Evolutionary conservation across 2,797 vertebrate genomes (phyloP).

Genomic region (Megaceryle alcyon): DNA sequence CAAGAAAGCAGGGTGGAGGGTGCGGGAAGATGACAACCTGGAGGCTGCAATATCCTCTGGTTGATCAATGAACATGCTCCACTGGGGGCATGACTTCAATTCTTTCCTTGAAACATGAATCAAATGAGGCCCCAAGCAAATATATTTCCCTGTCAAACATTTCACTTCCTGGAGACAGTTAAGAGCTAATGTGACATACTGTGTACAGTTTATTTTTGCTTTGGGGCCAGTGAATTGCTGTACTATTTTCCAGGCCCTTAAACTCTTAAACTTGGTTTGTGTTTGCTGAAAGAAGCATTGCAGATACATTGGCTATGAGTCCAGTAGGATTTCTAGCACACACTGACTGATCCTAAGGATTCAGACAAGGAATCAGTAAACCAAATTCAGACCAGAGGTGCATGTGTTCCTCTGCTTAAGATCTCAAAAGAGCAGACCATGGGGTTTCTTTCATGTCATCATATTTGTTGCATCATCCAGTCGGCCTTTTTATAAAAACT

Average conservation of each 20-base stretch:
- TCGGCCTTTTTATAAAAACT: neutral
- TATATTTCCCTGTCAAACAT: constrained; percentile 61
- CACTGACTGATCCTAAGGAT: neutral
- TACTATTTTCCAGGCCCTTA: constrained; percentile 33
- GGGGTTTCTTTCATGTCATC: neutral
- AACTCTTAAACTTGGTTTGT: constrained; percentile 21
- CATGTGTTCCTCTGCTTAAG: neutral
- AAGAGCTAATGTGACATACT: constrained; percentile 40
- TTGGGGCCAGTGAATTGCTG: neutral
- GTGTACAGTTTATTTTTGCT: neutral
- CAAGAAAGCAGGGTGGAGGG: neutral
- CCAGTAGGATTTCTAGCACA: neutral
- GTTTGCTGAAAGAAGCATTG: constrained; percentile 39
- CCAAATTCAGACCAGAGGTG: neutral
- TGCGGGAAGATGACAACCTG: neutral
- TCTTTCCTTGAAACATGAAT: constrained; percentile 57
- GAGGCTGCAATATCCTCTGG: neutral
- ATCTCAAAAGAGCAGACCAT: neutral
- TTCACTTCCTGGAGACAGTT: constrained; percentile 57
- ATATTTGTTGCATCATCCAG: neutral
- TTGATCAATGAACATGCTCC: neutral
- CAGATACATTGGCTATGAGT: neutral
- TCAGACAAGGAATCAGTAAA: neutral
- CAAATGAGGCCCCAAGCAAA: constrained; percentile 44
- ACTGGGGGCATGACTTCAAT: constrained; percentile 49